A percentile compares a stretch with the other conserved stretches of the same genome.
phyloP scores from a whole-genome alignment of 2,797 vertebrate species.

The Hippoglossus hippoglossus region DNA sequence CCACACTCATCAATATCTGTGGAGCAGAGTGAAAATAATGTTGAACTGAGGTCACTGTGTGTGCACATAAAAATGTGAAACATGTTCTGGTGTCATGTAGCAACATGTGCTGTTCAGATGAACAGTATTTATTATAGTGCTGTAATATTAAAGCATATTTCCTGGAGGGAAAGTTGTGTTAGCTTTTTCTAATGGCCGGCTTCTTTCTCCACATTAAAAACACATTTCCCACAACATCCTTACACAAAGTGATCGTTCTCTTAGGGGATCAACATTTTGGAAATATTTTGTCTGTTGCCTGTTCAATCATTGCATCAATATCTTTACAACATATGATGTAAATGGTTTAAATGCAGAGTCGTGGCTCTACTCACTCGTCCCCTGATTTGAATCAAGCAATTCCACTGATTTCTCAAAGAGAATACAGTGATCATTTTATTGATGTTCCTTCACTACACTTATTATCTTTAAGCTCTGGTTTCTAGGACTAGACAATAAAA shows the following conservation, averaged over 20 bases:
- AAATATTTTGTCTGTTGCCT: neutral
- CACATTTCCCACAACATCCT: neutral
- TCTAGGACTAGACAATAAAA: neutral
- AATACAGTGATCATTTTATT: neutral
- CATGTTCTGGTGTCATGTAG: neutral
- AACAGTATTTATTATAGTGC: neutral
- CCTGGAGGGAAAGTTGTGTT: neutral
- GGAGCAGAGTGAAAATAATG: conserved; percentile 19
- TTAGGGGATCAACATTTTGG: neutral
- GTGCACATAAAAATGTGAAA: neutral
- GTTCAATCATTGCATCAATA: neutral
- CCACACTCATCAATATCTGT: conserved; percentile 85
- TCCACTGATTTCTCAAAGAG: neutral
- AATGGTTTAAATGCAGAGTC: neutral
- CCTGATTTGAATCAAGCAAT: neutral
- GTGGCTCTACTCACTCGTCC: neutral
- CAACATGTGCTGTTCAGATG: neutral
- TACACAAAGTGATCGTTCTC: neutral
- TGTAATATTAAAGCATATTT: conserved; percentile 9
- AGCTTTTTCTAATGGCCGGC: neutral
- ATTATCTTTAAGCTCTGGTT: neutral
- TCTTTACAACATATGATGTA: neutral
- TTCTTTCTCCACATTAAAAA: neutral
- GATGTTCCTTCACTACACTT: neutral
- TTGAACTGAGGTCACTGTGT: neutral